Evolutionary conservation across 2,797 vertebrate species (phyloP).

Genomic region (Onychomys arenicola): DNA sequence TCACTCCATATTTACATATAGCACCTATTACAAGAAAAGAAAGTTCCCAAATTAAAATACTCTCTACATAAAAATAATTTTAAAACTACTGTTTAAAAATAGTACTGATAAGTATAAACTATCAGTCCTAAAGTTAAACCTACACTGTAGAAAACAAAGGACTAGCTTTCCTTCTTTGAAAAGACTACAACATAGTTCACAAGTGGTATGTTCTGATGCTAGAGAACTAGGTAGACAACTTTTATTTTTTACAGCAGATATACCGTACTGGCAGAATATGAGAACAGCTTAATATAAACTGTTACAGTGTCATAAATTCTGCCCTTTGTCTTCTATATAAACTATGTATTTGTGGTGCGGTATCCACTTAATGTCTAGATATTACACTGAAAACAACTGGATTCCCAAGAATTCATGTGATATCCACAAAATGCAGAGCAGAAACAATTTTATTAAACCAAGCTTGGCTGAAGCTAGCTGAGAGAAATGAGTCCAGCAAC

Average conservation of each 20-base stretch:
- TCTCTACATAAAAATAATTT: conserved; percentile 78
- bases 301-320: conserved; percentile 78
- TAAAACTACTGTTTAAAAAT: conserved; percentile 81
- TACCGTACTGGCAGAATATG: conserved; percentile 78
- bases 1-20: conserved; percentile 87
- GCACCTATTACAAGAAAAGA: conserved; percentile 87
- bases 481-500: conserved; percentile 75
- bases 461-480: conserved; percentile 78
- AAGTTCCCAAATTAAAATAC: conserved; percentile 77
- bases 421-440: conserved; percentile 82
- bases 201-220: conserved; percentile 71
- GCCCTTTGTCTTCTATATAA: conserved; percentile 51
- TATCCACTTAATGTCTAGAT: conserved; percentile 75
- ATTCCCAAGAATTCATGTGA: conserved; percentile 81
- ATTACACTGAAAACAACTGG: conserved; percentile 82
- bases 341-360: conserved; percentile 75
- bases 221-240: conserved; percentile 76
- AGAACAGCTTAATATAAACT: conserved; percentile 86
- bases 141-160: conserved; percentile 79
- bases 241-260: conserved; percentile 75
- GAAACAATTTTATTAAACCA: conserved; percentile 82
- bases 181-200: conserved; percentile 68
- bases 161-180: conserved; percentile 80
- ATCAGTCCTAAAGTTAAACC: conserved; percentile 80
- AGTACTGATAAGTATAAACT: conserved; percentile 73